Evolutionary conservation across 2,113 vertebrate genomes (phyloP).

Genomic region (Eubucco bourcierii): DNA sequence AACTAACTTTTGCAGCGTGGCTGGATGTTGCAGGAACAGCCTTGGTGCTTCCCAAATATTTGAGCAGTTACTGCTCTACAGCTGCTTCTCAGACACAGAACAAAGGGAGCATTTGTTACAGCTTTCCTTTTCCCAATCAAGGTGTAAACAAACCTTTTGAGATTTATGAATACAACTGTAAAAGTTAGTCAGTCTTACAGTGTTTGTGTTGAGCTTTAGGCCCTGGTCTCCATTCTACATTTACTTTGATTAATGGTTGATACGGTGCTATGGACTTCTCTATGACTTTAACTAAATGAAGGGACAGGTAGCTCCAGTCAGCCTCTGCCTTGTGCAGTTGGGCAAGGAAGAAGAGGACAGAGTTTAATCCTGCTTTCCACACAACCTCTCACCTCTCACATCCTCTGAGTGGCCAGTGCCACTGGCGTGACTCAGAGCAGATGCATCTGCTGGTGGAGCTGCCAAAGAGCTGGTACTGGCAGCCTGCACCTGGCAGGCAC

Average conservation of each 20-base stretch:
- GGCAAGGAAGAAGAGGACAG: background rate
- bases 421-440: background rate
- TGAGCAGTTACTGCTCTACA: background rate
- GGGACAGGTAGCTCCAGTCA: background rate
- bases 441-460: background rate
- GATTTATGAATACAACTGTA: background rate
- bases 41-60: background rate
- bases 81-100: background rate
- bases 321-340: background rate
- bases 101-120: background rate
- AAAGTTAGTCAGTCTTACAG: background rate
- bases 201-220: slow-evolving; percentile 1
- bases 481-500: rapidly evolving
- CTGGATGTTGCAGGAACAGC: background rate
- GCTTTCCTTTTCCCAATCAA: background rate
- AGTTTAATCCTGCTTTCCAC: background rate
- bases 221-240: background rate
- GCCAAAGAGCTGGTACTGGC: background rate
- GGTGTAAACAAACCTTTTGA: background rate
- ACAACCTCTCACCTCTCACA: background rate
- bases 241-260: background rate
- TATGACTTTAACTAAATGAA: background rate
- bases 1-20: background rate
- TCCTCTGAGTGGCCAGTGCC: background rate
- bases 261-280: background rate